Evolutionary conservation across 2,888 invertebrate genomes (phyloP), one percentile per base, ranked within the genome.

Genomic region (Dioctria linearis): DNA sequence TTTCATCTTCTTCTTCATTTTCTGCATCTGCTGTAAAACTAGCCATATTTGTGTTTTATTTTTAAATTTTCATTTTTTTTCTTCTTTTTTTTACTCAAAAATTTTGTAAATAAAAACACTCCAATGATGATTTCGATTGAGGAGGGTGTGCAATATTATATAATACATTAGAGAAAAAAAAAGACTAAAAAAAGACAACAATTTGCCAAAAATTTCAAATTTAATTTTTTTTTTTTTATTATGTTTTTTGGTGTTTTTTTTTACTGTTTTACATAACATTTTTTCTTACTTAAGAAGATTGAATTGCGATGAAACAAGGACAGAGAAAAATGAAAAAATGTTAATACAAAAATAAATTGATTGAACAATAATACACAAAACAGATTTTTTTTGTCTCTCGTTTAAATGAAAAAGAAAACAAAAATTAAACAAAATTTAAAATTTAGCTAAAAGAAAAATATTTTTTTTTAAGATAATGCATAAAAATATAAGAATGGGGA

Each of bases 251-350:
- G 6, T 9, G 59, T 40, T 73, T 25, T 42, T 73, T 73, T 73
- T 73, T 40, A 57, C 59, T 73, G 54, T 54, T 73, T 73, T 73
- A 73, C 73, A 73, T 57, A 73, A 73, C 59, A 73, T 54, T 73
- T 73, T 73, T 57, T 51, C 57, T 73, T 73, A 73, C 67, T 46
- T 46, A 46, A 67, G 57, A 73, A 73, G 59, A 73, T 25, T 25
- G 59, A 57, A 57, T 73, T 73, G 73, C 25, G 57, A 73, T 73
- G 73, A 73, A 59, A 73, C 73, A 73, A 73, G 42, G 59, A 73
- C 73, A 73, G 25, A 25, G 25, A 57, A 61, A 73, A 57, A 59
- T 73, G 73, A 73, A 73, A 69, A 69, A 69, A 69, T 69, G 69
- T 69, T 69, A 69, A 69, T 69, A 69, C 69, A 69, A 49, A 25